A percentile compares a stretch with the other conserved stretches of the same genome.
These are phyloP conservation scores for Pterocles gutturalis DNA, from an alignment of 2,113 vertebrate species.

Conservation along the genomic window DNA sequence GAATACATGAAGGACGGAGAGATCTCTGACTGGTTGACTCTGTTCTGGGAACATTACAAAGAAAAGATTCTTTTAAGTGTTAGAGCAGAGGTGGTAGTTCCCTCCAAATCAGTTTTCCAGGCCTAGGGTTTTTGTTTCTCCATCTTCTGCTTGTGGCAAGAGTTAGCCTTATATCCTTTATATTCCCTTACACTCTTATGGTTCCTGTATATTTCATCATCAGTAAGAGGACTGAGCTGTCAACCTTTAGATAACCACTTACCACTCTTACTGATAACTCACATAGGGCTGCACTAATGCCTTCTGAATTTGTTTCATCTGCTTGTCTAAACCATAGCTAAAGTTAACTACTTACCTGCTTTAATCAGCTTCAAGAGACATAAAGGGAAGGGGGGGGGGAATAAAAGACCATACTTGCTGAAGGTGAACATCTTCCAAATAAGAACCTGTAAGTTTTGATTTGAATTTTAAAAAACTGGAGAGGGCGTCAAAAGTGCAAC, in stretches of 20 bases:
- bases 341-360: neutral
- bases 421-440: neutral
- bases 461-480: neutral
- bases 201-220: neutral
- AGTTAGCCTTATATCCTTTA: neutral
- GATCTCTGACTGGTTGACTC: neutral
- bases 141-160: neutral
- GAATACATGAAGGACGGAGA: neutral
- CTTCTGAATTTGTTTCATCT: neutral
- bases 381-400: neutral
- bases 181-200: neutral
- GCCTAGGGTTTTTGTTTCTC: neutral
- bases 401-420: neutral
- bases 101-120: neutral
- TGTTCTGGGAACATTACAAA: neutral
- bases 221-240: neutral
- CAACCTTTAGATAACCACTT: neutral
- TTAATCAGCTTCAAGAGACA: neutral
- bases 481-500: neutral
- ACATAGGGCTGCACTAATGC: neutral
- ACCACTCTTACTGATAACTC: neutral
- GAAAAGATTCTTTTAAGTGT: neutral
- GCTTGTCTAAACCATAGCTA: neutral
- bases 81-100: neutral
- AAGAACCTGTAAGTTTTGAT: neutral